phyloP scores from a whole-genome alignment of 2,797 vertebrate species.

The Merluccius polli region DNA sequence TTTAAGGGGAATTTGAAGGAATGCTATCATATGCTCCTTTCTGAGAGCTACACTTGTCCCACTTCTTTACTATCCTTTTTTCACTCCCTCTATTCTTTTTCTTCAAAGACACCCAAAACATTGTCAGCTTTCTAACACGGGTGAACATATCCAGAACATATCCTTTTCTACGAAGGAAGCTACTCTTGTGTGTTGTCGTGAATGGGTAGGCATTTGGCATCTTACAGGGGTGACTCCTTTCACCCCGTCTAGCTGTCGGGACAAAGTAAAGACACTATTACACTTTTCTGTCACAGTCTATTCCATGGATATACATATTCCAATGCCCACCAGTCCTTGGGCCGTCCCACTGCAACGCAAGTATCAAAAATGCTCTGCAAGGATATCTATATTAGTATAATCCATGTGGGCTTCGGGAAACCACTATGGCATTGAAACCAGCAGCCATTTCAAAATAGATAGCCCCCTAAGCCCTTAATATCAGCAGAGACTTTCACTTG shows the following conservation, averaged over 20 bases:
- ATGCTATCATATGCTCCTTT: neutral
- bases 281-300: constrained; percentile 39
- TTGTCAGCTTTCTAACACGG: constrained; percentile 20
- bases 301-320: constrained; percentile 27
- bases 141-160: constrained; percentile 43
- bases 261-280: constrained; percentile 23
- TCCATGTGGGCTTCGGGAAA: constrained; percentile 43
- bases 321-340: neutral
- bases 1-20: neutral
- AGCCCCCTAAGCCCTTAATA: constrained; percentile 45
- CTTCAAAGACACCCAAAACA: neutral
- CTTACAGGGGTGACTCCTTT: constrained; percentile 28
- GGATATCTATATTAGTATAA: constrained; percentile 43
- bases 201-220: constrained; percentile 20
- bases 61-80: neutral
- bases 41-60: neutral
- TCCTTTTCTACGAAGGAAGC: constrained; percentile 21
- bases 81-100: neutral
- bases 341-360: constrained; percentile 30
- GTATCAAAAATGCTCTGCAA: constrained; percentile 31
- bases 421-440: constrained; percentile 46
- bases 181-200: neutral
- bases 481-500: constrained; percentile 36
- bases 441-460: constrained; percentile 49
- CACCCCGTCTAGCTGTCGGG: constrained; percentile 12